Conservation (phyloP, 2,888 invertebrate species). For the Zaprionus bogoriensis region DNA sequence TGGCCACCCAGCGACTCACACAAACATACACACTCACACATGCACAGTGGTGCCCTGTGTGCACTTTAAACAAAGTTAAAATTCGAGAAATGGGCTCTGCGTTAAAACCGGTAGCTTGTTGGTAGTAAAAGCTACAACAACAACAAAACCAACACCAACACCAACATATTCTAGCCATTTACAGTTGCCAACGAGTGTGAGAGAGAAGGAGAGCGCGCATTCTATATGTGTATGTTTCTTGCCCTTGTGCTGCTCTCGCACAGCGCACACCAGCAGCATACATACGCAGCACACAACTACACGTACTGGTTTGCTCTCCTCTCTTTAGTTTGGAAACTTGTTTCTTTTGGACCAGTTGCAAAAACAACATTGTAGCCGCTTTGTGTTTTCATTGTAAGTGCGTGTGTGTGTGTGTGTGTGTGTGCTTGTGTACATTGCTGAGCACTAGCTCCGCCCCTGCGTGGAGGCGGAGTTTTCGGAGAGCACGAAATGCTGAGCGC, state of each 20-base stretch:
- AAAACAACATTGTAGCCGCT: slow-evolving; percentile 75
- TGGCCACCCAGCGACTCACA: slow-evolving; percentile 71
- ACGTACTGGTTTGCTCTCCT: slow-evolving; percentile 33
- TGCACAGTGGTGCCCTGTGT: background rate
- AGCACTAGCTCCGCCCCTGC: slow-evolving; percentile 54
- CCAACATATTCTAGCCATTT: slow-evolving; percentile 66
- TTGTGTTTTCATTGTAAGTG: slow-evolving; percentile 51
- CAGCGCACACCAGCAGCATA: background rate
- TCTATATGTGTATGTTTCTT: slow-evolving; percentile 8
- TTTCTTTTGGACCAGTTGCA: slow-evolving; percentile 71
- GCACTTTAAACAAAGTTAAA: slow-evolving; percentile 76
- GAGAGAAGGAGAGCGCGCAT: background rate
- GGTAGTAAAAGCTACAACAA: background rate
- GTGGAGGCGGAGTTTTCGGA: slow-evolving; percentile 53
- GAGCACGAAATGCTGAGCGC: slow-evolving; percentile 21
- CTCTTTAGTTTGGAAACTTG: slow-evolving; percentile 73
- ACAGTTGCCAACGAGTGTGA: slow-evolving; percentile 65
- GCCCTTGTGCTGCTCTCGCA: slow-evolving; percentile 50
- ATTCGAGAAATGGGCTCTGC: slow-evolving; percentile 61
- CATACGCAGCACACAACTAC: background rate
- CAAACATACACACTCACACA: slow-evolving; percentile 6
- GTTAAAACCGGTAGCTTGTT: slow-evolving; percentile 62
- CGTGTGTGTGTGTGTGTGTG: slow-evolving; percentile 1
- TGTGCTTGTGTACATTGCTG: slow-evolving; percentile 5
- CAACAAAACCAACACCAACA: slow-evolving; percentile 19